Evolutionary conservation across 2,113 vertebrate genomes (phyloP), one percentile per base, ranked within the genome.

Genomic region (Ceuthmochares aereus): DNA sequence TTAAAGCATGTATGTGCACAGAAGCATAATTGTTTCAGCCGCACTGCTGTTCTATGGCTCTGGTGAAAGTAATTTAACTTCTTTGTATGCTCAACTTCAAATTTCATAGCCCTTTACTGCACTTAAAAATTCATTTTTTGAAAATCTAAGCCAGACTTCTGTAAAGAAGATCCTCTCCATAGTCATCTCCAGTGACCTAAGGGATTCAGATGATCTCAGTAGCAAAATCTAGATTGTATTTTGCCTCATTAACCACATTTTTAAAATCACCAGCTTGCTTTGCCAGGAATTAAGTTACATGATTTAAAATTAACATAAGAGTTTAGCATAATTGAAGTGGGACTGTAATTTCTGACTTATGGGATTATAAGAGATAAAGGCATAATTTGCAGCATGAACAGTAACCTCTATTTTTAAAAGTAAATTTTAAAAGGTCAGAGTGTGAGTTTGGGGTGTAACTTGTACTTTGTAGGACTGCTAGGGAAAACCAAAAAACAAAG

Each of bases 211-310:
- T 84, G 69, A 82, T 92, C 96, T 97, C 93, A 90, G 80, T 79
- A 94, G 95, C 90, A 87, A 95, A 90, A 93, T 96, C 93, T 90
- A 87, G 95, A 96, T 96, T 94, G 93, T 94, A 87, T 64, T 96
- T 93, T 97, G 96, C 96, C 95, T 97, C 96, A 97, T 97, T 96
- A 96, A 96, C 92, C 96, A 97, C 96, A 94, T 96, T 96, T 95
- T 93, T 95, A 96, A 96, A 96, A 95, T 93, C 92, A 97, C 92
- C 93, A 96, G 83, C 83, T 69, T 94, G 88, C 95, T 95, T 96
- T 96, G 90, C 93, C 95, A 96, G 85, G 88, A 97, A 97, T 96
- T 97, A 96, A 97, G 96, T 96, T 96, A 89, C 96, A 95, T 94
- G 96, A 96, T 95, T 97, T 97, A 93, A 96, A 97, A 97, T 97